These are phyloP conservation scores for Neotragus pygmaeus DNA, from an alignment of 2,113 vertebrate genomes.

Conservation along the genomic window DNA sequence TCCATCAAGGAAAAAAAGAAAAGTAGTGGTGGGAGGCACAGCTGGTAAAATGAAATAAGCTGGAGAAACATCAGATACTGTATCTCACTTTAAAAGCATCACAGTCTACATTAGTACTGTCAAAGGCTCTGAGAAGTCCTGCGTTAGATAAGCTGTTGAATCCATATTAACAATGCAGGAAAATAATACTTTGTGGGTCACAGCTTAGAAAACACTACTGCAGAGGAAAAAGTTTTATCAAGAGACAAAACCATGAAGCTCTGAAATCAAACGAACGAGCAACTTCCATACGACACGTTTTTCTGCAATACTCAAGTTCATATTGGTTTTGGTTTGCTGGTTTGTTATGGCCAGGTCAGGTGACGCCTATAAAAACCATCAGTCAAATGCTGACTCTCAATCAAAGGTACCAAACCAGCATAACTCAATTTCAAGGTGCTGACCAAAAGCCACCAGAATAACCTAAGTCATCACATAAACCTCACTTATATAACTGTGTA, in stretches of 20 bases:
- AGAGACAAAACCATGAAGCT: background rate
- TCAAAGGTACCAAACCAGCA: background rate
- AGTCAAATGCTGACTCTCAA: background rate
- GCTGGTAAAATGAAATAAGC: background rate
- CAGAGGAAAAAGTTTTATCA: background rate
- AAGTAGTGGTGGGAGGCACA: accelerated
- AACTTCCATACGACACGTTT: background rate
- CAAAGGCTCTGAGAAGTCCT: background rate
- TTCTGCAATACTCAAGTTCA: background rate
- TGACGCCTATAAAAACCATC: background rate
- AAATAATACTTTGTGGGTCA: background rate
- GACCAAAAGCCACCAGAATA: background rate
- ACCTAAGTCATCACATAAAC: background rate
- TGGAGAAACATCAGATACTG: background rate
- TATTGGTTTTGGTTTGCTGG: background rate
- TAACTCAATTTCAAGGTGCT: background rate
- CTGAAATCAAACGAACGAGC: background rate
- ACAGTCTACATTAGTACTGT: background rate
- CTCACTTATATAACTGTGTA: background rate
- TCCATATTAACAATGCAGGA: background rate
- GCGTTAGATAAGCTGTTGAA: background rate
- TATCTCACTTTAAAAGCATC: background rate
- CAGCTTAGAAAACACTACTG: background rate
- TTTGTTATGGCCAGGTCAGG: background rate
- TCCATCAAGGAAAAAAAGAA: background rate